Evolutionary conservation across 2,888 invertebrate species (phyloP).

Genomic region (Tetanocera ferruginea): DNA sequence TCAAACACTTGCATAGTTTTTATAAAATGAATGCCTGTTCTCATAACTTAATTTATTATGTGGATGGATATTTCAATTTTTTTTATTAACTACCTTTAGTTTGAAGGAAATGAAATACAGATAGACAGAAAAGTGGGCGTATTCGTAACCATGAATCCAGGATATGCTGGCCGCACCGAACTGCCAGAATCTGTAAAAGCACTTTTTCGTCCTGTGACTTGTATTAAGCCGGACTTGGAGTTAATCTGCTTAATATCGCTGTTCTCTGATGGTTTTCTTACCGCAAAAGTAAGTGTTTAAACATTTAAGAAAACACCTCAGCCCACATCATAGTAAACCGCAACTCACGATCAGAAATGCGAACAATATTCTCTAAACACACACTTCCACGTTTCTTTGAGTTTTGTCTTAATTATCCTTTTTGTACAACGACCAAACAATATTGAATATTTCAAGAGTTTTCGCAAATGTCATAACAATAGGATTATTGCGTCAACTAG

Average conservation of each 20-base stretch:
- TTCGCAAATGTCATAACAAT: conserved; percentile 18
- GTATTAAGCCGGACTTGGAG: conserved; percentile 91
- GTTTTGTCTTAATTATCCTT: not conserved
- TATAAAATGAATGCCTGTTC: too few relatives aligned
- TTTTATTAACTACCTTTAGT: conserved; percentile 74
- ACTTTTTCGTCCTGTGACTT: conserved; percentile 91
- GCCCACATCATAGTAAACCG: not conserved
- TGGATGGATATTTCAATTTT: too few relatives aligned
- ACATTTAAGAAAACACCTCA: not conserved
- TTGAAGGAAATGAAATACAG: conserved; percentile 85
- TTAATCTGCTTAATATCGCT: conserved; percentile 93
- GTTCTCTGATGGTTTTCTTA: conserved; percentile 91
- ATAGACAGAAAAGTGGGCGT: conserved; percentile 90
- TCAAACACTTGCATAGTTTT: too few relatives aligned
- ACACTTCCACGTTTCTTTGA: not conserved
- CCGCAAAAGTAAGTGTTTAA: conserved; percentile 78
- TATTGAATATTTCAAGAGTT: not conserved
- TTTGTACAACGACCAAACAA: not conserved
- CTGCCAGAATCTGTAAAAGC: conserved; percentile 94
- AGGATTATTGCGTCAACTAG: conserved; percentile 8
- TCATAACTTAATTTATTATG: too few relatives aligned
- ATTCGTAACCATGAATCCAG: conserved; percentile 96
- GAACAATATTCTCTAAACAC: not conserved
- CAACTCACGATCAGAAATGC: not conserved
- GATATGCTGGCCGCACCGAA: conserved; percentile 92